Conservation (phyloP, 2,888 invertebrate genomes). For the Volucella inanis region DNA sequence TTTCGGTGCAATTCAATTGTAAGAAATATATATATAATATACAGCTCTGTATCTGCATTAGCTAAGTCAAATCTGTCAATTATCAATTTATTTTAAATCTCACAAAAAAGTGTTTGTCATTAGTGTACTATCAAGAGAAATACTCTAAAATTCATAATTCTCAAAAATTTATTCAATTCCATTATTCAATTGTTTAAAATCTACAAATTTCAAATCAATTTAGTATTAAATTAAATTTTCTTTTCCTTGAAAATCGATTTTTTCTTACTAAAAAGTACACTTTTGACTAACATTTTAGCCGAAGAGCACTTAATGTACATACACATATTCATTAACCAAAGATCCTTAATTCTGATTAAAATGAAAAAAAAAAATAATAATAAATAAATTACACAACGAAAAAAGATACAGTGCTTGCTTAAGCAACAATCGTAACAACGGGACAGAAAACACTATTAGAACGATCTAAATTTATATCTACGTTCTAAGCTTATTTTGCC, state of each 20-base stretch:
- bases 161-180: neutral
- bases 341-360: neutral
- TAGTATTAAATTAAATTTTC: neutral
- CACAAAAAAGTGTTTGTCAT: conserved; percentile 16
- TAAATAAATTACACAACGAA: conserved; percentile 2
- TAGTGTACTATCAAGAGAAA: conserved; percentile 6
- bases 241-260: too few relatives aligned
- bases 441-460: conserved; percentile 15
- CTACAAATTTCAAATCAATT: neutral
- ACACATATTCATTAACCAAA: conserved; percentile 23
- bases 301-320: conserved; percentile 30
- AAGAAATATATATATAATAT: neutral
- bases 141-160: neutral
- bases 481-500: conserved; percentile 19
- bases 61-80: neutral
- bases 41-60: neutral
- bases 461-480: neutral
- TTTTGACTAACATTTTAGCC: neutral
- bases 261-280: neutral
- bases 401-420: conserved; percentile 53
- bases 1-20: too few relatives aligned
- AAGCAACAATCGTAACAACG: conserved; percentile 16
- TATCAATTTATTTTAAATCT: neutral
- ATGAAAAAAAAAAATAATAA: neutral
- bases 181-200: neutral